Evolutionary conservation across 1,140 invertebrate species (phyloP), one percentile per base, ranked within the genome.

Genomic region (Cherax destructor): DNA sequence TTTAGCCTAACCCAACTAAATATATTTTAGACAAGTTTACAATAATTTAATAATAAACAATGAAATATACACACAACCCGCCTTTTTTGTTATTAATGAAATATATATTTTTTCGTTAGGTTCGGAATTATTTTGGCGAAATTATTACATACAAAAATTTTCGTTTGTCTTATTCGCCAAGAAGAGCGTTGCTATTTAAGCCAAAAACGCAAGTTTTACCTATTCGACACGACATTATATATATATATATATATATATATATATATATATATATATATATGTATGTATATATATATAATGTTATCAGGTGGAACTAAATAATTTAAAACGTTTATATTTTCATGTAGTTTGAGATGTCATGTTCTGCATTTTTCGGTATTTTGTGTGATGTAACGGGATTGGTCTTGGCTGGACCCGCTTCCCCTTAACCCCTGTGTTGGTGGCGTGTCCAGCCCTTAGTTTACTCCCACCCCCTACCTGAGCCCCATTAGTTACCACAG

Each of bases 291-390:
- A 83, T 85, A 85, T 16, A 72, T 74, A 85, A 49, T 24, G 50
- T 74, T 74, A 85, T 85, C 65, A 85, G 83, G 83, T 85, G 83
- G 83, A 85, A 69, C 52, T 56, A 65, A 65, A 41, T 84, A 72
- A n/a, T n/a, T n/a, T 50, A 59, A 72, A 85, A 72, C 74, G 65
- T 74, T 85, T 85, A 85, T 85, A 85, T 85, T 85, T 85, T 85
- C 83, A 85, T 85, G 83, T 85, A 85, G 83, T 85, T 85, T 85
- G 65, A 85, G 83, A 74, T 85, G 83, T 85, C 83, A 72, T 85
- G 83, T 85, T 74, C 83, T 74, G 83, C 30, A 72, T 85, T 85
- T 56, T 50, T 69, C 61, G 69, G 69, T 85, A 85, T 85, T 56
- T 65, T 72, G 65, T 85, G 83, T 85, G 83, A 69, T 85, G 83